A percentile compares a stretch with the other conserved stretches of the same genome.
phyloP scores from a whole-genome alignment of 2,888 invertebrate species.

The Trypoxylon attenuatum region DNA sequence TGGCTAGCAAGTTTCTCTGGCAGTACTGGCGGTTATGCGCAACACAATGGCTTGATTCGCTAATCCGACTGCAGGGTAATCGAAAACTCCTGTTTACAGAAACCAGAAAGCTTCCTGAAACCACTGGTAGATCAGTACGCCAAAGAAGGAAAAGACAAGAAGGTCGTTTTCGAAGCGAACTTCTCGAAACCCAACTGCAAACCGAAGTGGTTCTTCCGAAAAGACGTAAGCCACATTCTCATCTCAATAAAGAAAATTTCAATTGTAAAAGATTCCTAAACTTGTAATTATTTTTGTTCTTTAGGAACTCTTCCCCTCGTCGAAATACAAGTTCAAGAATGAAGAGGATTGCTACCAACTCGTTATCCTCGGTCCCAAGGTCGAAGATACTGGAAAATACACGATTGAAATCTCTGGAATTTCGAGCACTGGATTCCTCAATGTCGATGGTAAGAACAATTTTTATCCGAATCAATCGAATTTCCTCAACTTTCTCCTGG shows the following conservation, averaged over 20 bases:
- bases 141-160: conserved; percentile 97
- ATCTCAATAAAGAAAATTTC: neutral
- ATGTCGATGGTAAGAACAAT: conserved; percentile 95
- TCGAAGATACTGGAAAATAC: conserved; percentile 98
- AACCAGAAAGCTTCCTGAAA: conserved; percentile 95
- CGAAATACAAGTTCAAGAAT: conserved; percentile 96
- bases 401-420: conserved; percentile 95
- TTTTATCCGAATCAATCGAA: too few relatives aligned
- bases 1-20: conserved; percentile 45
- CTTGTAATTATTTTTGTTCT: neutral
- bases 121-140: conserved; percentile 95
- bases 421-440: conserved; percentile 91
- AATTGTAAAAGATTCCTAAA: neutral
- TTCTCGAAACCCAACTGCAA: conserved; percentile 98
- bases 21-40: conserved; percentile 36
- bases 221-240: conserved; percentile 85
- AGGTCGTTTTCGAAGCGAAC: conserved; percentile 93
- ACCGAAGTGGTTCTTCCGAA: conserved; percentile 93
- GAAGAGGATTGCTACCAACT: conserved; percentile 94
- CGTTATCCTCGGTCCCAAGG: conserved; percentile 92
- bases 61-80: conserved; percentile 17
- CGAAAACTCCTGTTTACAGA: conserved; percentile 76
- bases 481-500: too few relatives aligned
- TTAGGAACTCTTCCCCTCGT: conserved; percentile 96
- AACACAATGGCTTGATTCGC: conserved; percentile 9